Evolutionary conservation across 2,113 vertebrate genomes (phyloP), one percentile per base, ranked within the genome.

Genomic region (Tauraco erythrolophus): DNA sequence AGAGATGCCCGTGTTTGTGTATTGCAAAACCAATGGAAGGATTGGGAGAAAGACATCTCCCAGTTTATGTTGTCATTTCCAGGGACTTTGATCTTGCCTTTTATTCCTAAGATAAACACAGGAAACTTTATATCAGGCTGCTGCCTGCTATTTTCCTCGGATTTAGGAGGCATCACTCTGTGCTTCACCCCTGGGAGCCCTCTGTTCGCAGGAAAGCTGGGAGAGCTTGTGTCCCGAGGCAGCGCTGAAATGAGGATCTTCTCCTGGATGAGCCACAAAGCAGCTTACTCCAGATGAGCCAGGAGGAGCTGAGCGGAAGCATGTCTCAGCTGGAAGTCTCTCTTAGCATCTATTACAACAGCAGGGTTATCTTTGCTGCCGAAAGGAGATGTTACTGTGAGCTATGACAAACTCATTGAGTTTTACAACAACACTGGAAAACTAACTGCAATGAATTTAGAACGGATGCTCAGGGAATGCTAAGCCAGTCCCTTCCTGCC

Each of bases 351-450:
- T 94, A 95, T 97, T 96, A 90, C 94, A 97, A 53, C 95, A 95
- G 88, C 94, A 94, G 92, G 87, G 79, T 87, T 96, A 83, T 94
- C 93, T 96, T 84, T 89, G 87, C 91, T 94, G 68, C 83, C 7
- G 79, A 84, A 97, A 93, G 92, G 81, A 94, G 87, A 94, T 53
- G 77, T 85, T 95, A 90, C 66, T 70, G 69, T 87, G 95, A 97
- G 96, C 93, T 95, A 83, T 77, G 96, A 93, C 91, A 97, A 94
- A 95, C 89, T 95, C 96, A 94, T 86, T 92, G 93, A 77, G 78
- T 90, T 95, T 92, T 97, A 91, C 84, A 96, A 48, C 87, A 92
- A 45, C 68, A 58, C 31, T 61, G 74, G 89, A 84, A 95, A 92
- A 87, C 61, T 58, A 95, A 87, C 10, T 9, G 84, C 96, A 85